Evolutionary conservation across 2,888 invertebrate species (phyloP).

Genomic region (Drosophila rubida): DNA sequence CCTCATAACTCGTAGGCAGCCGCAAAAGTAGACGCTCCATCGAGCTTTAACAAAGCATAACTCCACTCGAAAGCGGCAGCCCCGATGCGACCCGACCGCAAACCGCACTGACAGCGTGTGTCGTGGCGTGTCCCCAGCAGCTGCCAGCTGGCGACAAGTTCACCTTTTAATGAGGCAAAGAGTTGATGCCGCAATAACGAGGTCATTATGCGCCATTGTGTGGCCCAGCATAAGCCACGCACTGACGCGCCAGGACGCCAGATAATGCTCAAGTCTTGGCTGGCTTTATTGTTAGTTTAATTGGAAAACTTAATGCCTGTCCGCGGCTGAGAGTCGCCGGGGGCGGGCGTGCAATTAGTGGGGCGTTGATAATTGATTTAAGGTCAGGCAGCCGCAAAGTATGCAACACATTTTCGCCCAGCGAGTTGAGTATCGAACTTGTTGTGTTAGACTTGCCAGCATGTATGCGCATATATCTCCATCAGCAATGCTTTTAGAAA

Average conservation of each 20-base stretch:
- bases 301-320: conserved; percentile 74
- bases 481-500: conserved; percentile 10
- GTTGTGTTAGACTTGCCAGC: conserved; percentile 7
- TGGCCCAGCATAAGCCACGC: conserved; percentile 8
- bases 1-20: conserved; percentile 30
- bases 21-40: conserved; percentile 48
- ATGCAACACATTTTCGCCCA: conserved; percentile 31
- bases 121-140: neutral
- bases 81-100: conserved; percentile 33
- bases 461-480: neutral
- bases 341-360: conserved; percentile 47
- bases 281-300: conserved; percentile 77
- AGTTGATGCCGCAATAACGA: conserved; percentile 77
- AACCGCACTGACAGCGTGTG: conserved; percentile 50
- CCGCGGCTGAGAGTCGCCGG: conserved; percentile 3
- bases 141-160: conserved; percentile 38
- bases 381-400: conserved; percentile 16
- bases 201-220: conserved; percentile 69
- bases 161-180: conserved; percentile 78
- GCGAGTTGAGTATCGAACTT: conserved; percentile 38
- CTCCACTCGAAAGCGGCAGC: conserved; percentile 12
- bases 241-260: conserved; percentile 21
- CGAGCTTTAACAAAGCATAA: conserved; percentile 41
- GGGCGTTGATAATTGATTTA: conserved; percentile 56
- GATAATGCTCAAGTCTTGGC: conserved; percentile 42